phyloP scores from a whole-genome alignment of 2,888 invertebrate species.

The Torymus texanus region DNA sequence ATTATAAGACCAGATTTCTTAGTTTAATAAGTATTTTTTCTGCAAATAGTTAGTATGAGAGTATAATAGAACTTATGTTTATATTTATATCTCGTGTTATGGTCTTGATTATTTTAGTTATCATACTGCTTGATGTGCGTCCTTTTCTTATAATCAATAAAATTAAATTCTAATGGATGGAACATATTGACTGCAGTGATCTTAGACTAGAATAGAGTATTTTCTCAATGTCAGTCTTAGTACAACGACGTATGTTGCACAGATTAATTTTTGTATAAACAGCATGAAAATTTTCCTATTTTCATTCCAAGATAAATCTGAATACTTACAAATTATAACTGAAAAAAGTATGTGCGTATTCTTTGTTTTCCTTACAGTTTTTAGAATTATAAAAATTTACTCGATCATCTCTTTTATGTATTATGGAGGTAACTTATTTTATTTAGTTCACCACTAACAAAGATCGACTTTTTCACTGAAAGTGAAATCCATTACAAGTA shows the following conservation, averaged over 20 bases:
- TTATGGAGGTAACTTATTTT: too few species aligned
- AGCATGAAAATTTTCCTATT: background rate
- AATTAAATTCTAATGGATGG: conserved; percentile 8
- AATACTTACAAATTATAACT: background rate
- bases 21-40: background rate
- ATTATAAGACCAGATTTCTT: background rate
- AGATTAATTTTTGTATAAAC: background rate
- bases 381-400: too few species aligned
- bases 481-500: too few species aligned
- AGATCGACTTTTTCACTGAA: too few species aligned
- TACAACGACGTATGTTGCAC: background rate
- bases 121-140: background rate
- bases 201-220: background rate
- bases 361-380: too few species aligned
- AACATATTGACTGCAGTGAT: background rate
- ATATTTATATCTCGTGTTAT: background rate
- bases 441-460: too few species aligned
- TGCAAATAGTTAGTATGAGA: background rate
- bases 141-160: background rate
- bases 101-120: background rate
- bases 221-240: background rate
- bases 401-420: too few species aligned
- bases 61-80: background rate
- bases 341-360: too few species aligned
- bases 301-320: background rate